Evolutionary conservation across 1,140 invertebrate species (phyloP), one percentile per base, ranked within the genome.

Genomic region (Drosophila navojoa): DNA sequence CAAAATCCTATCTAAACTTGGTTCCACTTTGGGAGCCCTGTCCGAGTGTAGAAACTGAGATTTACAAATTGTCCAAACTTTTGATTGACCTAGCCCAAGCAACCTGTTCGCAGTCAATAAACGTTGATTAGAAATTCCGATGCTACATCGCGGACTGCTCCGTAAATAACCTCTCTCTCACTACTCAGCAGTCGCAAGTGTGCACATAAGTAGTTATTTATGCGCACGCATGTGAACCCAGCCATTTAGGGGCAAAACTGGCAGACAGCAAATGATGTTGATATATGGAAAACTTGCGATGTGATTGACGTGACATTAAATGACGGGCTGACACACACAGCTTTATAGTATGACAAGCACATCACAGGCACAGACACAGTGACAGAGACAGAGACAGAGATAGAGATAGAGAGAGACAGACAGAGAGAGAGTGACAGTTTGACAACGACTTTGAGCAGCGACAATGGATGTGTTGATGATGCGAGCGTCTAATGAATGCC

Each of bases 221-320:
- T 53, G 49, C 25, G 13, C 25, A 52, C 29, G 25, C n/a, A 52
- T 52, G 13, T 29, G 27, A 13, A 22, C 16, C 44, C n/a, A 22
- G 42, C 52, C 52, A 49, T 71, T 57, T 59, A 52, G 27, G 50
- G 62, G 38, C 62, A 71, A 44, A 67, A 49, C 54, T 52, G 79
- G 42, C 60, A 70, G 67, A 59, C 54, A 71, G 58, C 74, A 77
- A 77, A 76, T 55, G 19, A 57, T 55, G 52, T 76, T 78, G 54
- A 54, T 64, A 59, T 47, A 58, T 64, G 63, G 50, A 77, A 71
- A 71, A 69, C 22, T 45, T 70, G 71, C 44, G 72, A 89, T 42
- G 63, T 78, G 79, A 89, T 89, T 80, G 84, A 89, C 84, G 69
- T 85, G 80, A 81, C 85, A 79, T 75, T 67, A 90, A 81, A 79